phyloP scores from a whole-genome alignment of 2,888 invertebrate species.

The Petrophora chlorosata region DNA sequence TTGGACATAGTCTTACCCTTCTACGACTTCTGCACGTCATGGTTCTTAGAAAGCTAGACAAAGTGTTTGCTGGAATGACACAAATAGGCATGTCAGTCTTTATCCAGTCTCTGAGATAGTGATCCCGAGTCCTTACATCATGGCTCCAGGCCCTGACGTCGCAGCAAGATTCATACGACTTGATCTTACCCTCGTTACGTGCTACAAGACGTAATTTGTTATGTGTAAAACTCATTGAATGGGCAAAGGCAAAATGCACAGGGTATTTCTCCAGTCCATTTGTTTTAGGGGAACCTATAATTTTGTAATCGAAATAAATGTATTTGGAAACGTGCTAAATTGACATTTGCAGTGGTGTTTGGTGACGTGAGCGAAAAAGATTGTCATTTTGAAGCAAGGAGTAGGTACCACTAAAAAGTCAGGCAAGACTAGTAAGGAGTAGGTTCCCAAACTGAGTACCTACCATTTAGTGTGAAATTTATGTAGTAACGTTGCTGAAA shows the following conservation, averaged over 20 bases:
- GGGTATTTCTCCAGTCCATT: slow-evolving; percentile 43
- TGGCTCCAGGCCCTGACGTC: slow-evolving; percentile 84
- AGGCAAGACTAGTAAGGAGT: too few relatives aligned
- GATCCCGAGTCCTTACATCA: slow-evolving; percentile 52
- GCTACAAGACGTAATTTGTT: slow-evolving; percentile 52
- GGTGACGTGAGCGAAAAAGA: too few relatives aligned
- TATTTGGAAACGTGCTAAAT: slow-evolving; percentile 11
- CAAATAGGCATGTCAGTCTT: slow-evolving; percentile 67
- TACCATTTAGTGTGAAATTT: too few relatives aligned
- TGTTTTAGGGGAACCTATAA: slow-evolving; percentile 45
- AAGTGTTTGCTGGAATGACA: slow-evolving; percentile 54
- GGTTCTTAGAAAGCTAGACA: slow-evolving; percentile 51
- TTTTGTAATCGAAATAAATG: slow-evolving; percentile 51
- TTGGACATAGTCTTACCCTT: slow-evolving; percentile 54
- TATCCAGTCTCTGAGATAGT: slow-evolving; percentile 75
- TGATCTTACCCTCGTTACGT: slow-evolving; percentile 81
- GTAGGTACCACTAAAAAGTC: too few relatives aligned
- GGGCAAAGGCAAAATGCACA: slow-evolving; percentile 25
- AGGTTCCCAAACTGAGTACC: too few relatives aligned
- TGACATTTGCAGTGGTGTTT: too few relatives aligned
- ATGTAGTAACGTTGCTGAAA: too few relatives aligned
- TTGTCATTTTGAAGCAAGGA: too few relatives aligned
- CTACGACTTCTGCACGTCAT: slow-evolving; percentile 61
- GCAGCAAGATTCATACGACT: slow-evolving; percentile 77
- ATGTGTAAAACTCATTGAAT: slow-evolving; percentile 62